These are phyloP conservation scores for Neotragus pygmaeus DNA, from an alignment of 2,113 vertebrate species.

Conservation along the genomic window DNA sequence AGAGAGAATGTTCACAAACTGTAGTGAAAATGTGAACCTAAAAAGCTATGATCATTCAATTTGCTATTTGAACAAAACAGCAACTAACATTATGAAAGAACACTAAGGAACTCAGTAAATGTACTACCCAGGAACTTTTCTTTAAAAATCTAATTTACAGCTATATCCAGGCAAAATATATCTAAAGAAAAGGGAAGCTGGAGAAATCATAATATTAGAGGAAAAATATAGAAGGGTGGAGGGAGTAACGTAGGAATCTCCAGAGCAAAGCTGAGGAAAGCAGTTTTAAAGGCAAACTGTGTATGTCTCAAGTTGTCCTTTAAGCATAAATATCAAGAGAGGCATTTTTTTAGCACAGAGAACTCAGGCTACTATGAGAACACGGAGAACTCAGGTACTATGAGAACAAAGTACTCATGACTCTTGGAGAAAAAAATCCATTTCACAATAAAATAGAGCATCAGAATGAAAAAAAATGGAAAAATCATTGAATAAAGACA, in stretches of 20 bases:
- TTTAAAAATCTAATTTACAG: background rate
- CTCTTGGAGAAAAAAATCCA: background rate
- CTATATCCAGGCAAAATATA: background rate
- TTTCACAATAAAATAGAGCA: background rate
- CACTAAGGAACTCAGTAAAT: background rate
- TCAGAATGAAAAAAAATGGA: background rate
- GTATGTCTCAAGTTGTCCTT: background rate
- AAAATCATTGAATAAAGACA: background rate
- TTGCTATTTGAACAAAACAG: background rate
- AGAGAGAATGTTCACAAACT: background rate
- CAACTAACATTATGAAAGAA: background rate
- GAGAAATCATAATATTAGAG: background rate
- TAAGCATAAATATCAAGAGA: slow-evolving; percentile 8
- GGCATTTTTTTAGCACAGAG: background rate
- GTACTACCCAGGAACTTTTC: background rate
- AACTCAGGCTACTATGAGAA: no score
- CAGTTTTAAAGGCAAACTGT: background rate
- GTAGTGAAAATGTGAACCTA: background rate
- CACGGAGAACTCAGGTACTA: background rate
- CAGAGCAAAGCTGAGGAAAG: background rate
- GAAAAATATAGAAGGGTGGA: no score
- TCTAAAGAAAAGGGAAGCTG: background rate
- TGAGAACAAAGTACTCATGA: background rate
- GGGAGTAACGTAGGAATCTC: background rate
- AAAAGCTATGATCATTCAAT: background rate